Evolutionary conservation across 37 sponge, comb jelly and placozoan genomes (phyloP).

Genomic region (Halichondria panicea): DNA sequence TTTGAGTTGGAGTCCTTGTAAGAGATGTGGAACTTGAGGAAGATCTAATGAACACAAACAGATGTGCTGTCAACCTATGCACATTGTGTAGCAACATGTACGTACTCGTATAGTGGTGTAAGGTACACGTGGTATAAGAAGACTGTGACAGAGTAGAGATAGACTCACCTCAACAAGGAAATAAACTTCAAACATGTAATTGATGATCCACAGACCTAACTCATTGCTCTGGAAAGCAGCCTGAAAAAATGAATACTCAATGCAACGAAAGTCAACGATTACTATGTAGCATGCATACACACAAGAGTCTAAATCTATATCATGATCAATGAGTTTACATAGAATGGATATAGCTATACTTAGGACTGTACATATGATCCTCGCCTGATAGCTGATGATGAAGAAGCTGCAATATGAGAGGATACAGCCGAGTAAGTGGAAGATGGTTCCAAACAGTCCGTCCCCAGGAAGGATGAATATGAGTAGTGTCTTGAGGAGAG

Average conservation of each 20-base stretch:
- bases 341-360: background rate
- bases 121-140: no score
- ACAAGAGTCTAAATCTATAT: background rate
- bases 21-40: conserved; percentile 69
- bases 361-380: background rate
- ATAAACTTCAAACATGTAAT: conserved; percentile 66
- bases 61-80: no score
- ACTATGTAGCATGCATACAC: background rate
- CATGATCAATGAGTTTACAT: background rate
- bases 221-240: conserved; percentile 51
- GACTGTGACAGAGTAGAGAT: no score
- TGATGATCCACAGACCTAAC: conserved; percentile 34
- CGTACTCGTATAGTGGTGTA: no score
- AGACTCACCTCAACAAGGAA: conserved; percentile 59
- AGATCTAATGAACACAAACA: conserved; percentile 41
- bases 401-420: conserved; percentile 61
- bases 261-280: no score
- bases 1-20: conserved; percentile 51
- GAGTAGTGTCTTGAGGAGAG: background rate
- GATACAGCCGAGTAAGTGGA: conserved; percentile 40
- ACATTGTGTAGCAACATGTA: no score
- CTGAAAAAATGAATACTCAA: conserved; percentile 12
- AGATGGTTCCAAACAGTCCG: conserved; percentile 11
- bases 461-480: conserved; percentile 38
- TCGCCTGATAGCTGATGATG: conserved; percentile 66